These are phyloP conservation scores for Peromyscus polionotus DNA, from an alignment of 2,113 vertebrate species.

Conservation along the genomic window DNA sequence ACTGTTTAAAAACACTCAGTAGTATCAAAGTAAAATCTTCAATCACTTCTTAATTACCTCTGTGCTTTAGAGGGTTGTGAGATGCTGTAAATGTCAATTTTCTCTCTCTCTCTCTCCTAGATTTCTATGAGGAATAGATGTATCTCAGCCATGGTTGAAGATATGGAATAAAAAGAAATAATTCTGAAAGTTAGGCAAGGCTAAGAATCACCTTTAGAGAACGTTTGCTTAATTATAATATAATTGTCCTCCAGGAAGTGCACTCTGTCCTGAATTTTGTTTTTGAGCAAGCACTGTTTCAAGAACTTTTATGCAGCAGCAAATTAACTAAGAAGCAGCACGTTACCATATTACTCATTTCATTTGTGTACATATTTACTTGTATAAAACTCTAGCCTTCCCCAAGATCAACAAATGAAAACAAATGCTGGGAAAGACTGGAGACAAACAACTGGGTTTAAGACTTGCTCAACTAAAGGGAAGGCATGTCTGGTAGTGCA, in stretches of 20 bases:
- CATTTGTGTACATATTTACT: neutral
- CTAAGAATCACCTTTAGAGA: conserved; percentile 51
- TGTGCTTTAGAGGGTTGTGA: conserved; percentile 39
- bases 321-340: neutral
- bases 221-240: conserved; percentile 62
- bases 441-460: neutral
- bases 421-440: neutral
- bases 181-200: conserved; percentile 49
- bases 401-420: neutral
- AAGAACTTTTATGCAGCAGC: neutral
- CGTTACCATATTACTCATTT: neutral
- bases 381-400: neutral
- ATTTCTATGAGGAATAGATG: conserved; percentile 56
- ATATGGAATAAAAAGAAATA: conserved; percentile 36
- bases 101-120: conserved; percentile 18
- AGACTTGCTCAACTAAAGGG: neutral
- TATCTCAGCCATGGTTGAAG: conserved; percentile 6
- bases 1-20: conserved; percentile 55
- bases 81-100: conserved; percentile 52
- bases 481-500: neutral
- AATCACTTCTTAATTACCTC: conserved; percentile 67
- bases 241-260: conserved; percentile 56
- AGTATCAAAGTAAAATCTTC: conserved; percentile 54
- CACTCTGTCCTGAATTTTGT: conserved; percentile 62
- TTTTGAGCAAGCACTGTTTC: conserved; percentile 32